phyloP scores from a whole-genome alignment of 1,140 invertebrate genomes.

The Amphibalanus amphitrite region DNA sequence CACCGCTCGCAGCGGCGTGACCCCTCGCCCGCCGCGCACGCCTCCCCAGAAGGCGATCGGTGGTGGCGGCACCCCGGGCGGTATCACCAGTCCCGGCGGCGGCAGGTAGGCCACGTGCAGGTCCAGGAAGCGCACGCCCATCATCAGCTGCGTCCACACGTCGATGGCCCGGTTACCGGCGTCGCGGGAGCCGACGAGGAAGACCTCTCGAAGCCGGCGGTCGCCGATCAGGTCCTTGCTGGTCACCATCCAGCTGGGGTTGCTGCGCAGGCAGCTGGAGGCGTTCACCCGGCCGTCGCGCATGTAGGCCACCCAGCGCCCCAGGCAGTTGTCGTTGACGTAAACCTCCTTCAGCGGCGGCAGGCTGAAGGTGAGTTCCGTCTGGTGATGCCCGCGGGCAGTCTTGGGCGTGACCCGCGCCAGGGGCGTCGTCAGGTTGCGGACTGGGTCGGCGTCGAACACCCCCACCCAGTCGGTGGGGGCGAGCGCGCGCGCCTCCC shows the following conservation, averaged over 20 bases:
- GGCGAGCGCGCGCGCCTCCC: conserved; percentile 12
- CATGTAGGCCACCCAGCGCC: conserved; percentile 24
- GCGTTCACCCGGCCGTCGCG: conserved; percentile 16
- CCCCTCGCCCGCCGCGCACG: conserved; percentile 20
- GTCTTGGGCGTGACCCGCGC: neutral
- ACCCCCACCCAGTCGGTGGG: conserved; percentile 18
- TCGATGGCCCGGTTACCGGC: conserved; percentile 35
- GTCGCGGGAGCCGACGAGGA: conserved; percentile 44
- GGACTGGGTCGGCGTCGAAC: conserved; percentile 15
- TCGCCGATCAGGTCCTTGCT: conserved; percentile 25
- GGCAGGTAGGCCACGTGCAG: conserved; percentile 20
- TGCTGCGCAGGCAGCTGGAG: conserved; percentile 29
- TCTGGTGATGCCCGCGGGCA: conserved; percentile 13
- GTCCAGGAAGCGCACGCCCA: conserved; percentile 23
- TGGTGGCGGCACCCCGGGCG: too few species aligned
- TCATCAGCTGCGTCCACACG: conserved; percentile 23
- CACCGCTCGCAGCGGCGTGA: conserved; percentile 18
- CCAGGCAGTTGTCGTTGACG: conserved; percentile 20
- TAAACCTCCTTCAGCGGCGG: conserved; percentile 10
- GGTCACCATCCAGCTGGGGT: conserved; percentile 41
- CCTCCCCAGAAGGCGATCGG: conserved; percentile 14
- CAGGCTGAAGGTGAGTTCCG: conserved; percentile 14
- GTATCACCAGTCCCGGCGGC: conserved; percentile 19
- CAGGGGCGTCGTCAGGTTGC: conserved; percentile 6
- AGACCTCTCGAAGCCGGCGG: conserved; percentile 31